Evolutionary conservation across 1,140 invertebrate species (phyloP).

Genomic region (Drosophila parabipectinata): DNA sequence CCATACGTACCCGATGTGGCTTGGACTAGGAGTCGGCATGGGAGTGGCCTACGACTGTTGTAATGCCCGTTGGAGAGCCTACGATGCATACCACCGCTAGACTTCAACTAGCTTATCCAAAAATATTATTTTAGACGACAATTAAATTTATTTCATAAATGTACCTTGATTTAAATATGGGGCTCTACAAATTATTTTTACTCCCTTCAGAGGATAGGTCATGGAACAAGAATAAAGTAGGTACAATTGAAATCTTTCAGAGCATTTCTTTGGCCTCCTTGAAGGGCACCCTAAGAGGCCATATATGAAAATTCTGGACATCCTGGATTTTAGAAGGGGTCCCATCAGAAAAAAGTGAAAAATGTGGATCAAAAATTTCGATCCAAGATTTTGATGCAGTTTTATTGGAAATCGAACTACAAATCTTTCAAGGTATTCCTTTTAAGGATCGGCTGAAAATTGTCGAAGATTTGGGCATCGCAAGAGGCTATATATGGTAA

Average conservation of each 20-base stretch:
- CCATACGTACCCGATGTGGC: slow-evolving; percentile 50
- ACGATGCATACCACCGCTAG: background rate
- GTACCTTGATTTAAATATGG: background rate
- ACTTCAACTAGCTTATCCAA: background rate
- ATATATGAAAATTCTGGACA: too few species aligned
- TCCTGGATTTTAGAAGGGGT: too few species aligned
- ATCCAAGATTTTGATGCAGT: too few species aligned
- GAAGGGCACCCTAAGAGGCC: too few species aligned
- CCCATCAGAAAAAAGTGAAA: too few species aligned
- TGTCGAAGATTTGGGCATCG: background rate
- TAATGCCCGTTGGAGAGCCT: slow-evolving; percentile 22
- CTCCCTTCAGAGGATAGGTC: too few species aligned
- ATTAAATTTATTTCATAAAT: background rate
- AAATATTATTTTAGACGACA: background rate
- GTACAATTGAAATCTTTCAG: too few species aligned
- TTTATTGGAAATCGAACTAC: too few species aligned
- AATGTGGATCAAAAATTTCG: too few species aligned
- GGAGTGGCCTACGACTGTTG: slow-evolving; percentile 56
- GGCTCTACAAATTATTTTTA: too few species aligned
- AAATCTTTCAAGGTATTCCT: background rate
- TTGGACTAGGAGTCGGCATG: slow-evolving; percentile 42
- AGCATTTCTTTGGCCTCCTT: too few species aligned
- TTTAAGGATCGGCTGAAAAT: background rate
- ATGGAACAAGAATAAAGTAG: too few species aligned
- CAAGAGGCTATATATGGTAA: background rate